Percentiles rank a stretch among this genome's conserved stretches.
phyloP scores from a whole-genome alignment of 2,888 invertebrate genomes.

The Nemoura dubitans region DNA sequence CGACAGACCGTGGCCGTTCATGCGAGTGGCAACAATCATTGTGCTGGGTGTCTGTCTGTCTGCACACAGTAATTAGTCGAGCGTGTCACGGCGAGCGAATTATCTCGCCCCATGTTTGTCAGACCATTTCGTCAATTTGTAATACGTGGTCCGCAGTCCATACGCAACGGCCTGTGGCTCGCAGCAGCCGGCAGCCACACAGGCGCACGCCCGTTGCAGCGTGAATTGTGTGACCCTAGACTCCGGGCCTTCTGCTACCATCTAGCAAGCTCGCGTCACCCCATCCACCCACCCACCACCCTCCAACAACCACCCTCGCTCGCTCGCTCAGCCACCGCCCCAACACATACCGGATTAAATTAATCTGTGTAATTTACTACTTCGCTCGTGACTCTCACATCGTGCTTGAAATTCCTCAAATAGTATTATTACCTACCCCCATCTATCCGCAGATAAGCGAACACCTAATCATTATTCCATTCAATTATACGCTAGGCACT shows the following conservation, averaged over 20 bases:
- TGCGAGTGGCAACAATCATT: not conserved
- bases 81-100: not conserved
- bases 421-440: not conserved
- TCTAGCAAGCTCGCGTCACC: not conserved
- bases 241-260: not conserved
- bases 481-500: not conserved
- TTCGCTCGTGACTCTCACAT: not conserved
- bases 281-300: not conserved
- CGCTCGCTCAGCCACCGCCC: not conserved
- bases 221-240: too few relatives aligned
- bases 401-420: not conserved
- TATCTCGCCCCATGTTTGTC: not conserved
- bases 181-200: too few relatives aligned
- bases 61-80: not conserved
- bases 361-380: conserved; percentile 5
- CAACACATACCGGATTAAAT: not conserved
- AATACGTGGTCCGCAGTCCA: not conserved
- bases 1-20: not conserved
- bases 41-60: not conserved
- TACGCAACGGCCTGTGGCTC: too few relatives aligned
- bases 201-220: not conserved
- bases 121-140: not conserved
- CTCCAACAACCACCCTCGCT: not conserved
- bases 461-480: conserved; percentile 7
- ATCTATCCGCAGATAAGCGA: not conserved